Base-by-base conservation (phyloP, 2,797 vertebrate species). In the Erpetoichthys calabaricus region DNA sequence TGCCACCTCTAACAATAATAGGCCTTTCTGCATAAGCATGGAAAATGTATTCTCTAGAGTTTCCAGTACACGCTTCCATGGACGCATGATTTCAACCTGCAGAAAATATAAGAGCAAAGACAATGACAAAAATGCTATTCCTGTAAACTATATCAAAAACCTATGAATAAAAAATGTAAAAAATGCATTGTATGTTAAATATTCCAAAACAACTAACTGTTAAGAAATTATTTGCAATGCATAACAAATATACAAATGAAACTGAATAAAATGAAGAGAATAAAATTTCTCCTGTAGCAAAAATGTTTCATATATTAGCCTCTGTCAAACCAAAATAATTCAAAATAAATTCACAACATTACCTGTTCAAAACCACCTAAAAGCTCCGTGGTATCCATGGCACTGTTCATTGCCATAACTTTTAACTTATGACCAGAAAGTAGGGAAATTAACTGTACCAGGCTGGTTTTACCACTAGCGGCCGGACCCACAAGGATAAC, bases 321-420 rank as follows among this genome's bases (percentile, higher is more conserved):
- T 25, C 25, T 25, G 25, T 25, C 3, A 49, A 7, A 3, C 7
- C 7, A 47, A 49, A 49, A 49, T n/a, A 49, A 49, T 7, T 7
- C 47, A 47, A 47, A 47, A 47, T 6, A 47, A 47, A 25, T 25
- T 25, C 25, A 25, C 25, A 25, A 25, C 1, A 45, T 69, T 73
- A 97, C 95, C 91, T 99, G 96, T 55, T 99, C 95, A 64, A 97
- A 99, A 63, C 94, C 95, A 8, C 96, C 96, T 58, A 99, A 81
- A 45, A 99, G 86, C 62, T 99, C 96, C 0, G 92, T 97, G 54
- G 93, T 98, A 67, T 99, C 96, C 91, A 97, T 94, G 0, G 90
- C 80, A 10, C 94, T 98, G 77, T 96, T 99, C 91, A 98, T 94
- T 4, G 92, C 86, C 96, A 99, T 91, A 58, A 94, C 79, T 62